These are phyloP conservation scores for Coptodon rendalli DNA, from an alignment of 2,113 vertebrate genomes.

Conservation along the genomic window DNA sequence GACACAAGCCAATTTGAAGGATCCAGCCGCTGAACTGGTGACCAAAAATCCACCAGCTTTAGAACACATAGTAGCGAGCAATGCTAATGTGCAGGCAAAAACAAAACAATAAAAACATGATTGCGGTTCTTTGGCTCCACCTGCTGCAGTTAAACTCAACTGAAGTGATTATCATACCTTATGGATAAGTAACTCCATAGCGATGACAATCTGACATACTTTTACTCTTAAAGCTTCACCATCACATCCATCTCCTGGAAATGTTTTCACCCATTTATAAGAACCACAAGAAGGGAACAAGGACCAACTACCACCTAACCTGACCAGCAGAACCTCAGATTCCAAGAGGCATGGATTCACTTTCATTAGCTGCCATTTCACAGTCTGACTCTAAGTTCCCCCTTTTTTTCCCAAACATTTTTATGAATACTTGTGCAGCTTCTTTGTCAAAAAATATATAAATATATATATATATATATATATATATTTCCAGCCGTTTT, in stretches of 20 bases:
- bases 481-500: neutral
- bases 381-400: neutral
- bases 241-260: neutral
- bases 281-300: neutral
- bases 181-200: neutral
- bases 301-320: neutral
- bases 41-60: neutral
- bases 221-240: neutral
- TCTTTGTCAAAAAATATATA: neutral
- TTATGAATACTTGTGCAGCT: neutral
- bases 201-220: slow-evolving; percentile 24
- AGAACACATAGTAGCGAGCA: neutral
- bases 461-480: neutral
- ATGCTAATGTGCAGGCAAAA: neutral
- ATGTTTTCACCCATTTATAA: neutral
- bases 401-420: neutral
- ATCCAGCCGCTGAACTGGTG: neutral
- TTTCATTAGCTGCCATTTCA: neutral
- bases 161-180: neutral
- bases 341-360: neutral
- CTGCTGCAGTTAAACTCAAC: neutral
- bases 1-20: neutral
- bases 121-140: neutral
- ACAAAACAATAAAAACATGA: neutral
- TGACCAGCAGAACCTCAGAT: slow-evolving; percentile 4